Evolutionary conservation across 2,797 vertebrate genomes (phyloP), one percentile per base, ranked within the genome.

Genomic region (Sardinella longiceps): DNA sequence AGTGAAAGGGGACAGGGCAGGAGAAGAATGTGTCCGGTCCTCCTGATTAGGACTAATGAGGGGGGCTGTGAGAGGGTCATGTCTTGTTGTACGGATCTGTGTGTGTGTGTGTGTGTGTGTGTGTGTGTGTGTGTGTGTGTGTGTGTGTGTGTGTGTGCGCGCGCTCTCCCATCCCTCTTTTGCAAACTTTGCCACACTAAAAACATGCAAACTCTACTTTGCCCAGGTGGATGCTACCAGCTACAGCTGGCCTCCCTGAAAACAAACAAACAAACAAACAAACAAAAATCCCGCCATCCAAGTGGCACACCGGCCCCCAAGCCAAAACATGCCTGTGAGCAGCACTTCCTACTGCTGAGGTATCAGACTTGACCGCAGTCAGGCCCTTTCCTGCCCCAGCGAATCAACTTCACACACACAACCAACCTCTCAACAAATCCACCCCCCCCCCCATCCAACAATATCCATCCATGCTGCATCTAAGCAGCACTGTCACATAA

Each of bases 1-100:
- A 84, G 50, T 83, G 84, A 39, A 83, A 30, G 20, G 56, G 43
- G 39, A 63, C 82, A 45, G 20, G 30, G 9, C 37, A 45, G 45
- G n/a, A 87, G 87, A 88, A 88, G 84, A 82, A 87, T 74, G 84
- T 63, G 88, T 83, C 86, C 80, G 15, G 81, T 80, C 84, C 88
- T 88, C 81, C 81, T 81, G 89, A 88, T 85, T 87, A 85, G 85
- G 87, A 85, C 81, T 89, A 85, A 91, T 89, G 70, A 77, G 70
- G 70, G 63, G 4, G 28, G 33, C 3, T 4, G 20, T 9, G 56
- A 77, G 70, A 33, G 63, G 30, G 14, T 18, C 15, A 5, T 1
- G 37, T 84, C 53, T 85, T 74, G 37, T 81, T 86, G 51, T 85
- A 25, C 43, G 51, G 20, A 23, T 53, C 3, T 45, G 43, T 45